Conservation (phyloP, 2,113 vertebrate species). For the Tyrannus savana region DNA sequence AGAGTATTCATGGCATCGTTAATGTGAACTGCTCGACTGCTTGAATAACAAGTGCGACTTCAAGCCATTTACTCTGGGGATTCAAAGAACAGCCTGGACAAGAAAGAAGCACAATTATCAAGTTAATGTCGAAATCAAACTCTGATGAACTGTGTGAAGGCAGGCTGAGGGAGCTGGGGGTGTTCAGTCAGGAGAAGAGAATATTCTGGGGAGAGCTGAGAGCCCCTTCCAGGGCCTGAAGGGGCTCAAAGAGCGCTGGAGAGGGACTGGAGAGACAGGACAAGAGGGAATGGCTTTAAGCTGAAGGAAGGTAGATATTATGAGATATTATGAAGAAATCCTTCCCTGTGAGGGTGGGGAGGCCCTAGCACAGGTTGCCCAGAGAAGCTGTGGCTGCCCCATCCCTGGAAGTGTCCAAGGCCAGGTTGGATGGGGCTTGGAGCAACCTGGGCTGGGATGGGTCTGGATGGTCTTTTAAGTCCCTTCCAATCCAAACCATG, state of each 20-base stretch:
- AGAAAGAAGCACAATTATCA: background rate
- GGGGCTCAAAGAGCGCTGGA: background rate
- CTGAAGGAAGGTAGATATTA: background rate
- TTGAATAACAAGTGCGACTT: background rate
- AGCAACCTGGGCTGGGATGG: background rate
- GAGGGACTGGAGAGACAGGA: background rate
- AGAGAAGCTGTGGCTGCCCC: background rate
- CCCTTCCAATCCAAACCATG: background rate
- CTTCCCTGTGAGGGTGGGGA: accelerated
- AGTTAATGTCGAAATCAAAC: background rate
- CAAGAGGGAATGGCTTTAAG: background rate
- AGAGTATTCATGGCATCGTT: background rate
- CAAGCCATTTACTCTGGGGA: background rate
- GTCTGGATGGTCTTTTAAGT: background rate
- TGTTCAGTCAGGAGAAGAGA: background rate
- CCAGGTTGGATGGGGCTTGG: background rate
- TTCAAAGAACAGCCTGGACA: background rate
- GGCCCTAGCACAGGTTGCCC: background rate
- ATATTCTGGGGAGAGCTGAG: background rate
- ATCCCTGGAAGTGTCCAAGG: background rate
- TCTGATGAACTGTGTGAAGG: background rate
- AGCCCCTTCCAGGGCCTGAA: accelerated
- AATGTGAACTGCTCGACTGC: background rate
- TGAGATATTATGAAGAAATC: background rate
- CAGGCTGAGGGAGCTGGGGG: background rate